Percentiles rank a stretch among this genome's conserved stretches.
Evolutionary conservation across 1,140 invertebrate genomes (phyloP).

Genomic region (Neoseiulus cucumeris): DNA sequence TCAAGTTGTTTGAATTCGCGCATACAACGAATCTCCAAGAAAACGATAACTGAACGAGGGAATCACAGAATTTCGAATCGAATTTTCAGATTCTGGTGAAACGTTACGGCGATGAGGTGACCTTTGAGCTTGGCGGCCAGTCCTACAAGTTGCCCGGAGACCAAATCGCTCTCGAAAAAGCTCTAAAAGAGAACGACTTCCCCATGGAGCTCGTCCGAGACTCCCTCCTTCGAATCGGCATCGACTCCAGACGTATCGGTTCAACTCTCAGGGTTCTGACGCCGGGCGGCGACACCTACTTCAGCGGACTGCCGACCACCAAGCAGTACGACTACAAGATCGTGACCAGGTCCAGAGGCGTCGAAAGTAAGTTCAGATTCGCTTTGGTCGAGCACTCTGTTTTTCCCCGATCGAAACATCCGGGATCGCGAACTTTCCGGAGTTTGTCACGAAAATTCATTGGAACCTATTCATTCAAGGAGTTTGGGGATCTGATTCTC

Average conservation of each 20-base stretch:
- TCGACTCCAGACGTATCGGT: neutral
- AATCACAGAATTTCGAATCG: too few species aligned
- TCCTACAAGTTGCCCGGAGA: neutral
- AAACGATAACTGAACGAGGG: too few species aligned
- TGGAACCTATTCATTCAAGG: too few species aligned
- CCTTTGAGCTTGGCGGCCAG: neutral
- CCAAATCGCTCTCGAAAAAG: neutral
- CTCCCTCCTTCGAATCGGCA: neutral
- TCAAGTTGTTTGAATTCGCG: too few species aligned
- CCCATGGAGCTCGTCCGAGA: neutral
- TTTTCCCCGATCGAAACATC: too few species aligned
- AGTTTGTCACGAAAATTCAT: too few species aligned
- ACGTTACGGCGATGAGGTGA: neutral
- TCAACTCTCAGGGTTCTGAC: neutral
- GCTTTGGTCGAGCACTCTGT: too few species aligned
- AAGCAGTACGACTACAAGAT: constrained; percentile 7
- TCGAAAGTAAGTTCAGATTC: neutral
- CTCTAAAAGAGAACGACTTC: neutral
- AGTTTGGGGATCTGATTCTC: too few species aligned
- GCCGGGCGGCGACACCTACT: neutral
- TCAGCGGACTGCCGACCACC: neutral
- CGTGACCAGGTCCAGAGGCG: neutral
- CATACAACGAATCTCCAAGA: too few species aligned
- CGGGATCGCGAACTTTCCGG: too few species aligned
- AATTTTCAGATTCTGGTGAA: neutral